These are phyloP conservation scores for Balearica regulorum DNA, from an alignment of 2,797 vertebrate genomes.

Conservation along the genomic window DNA sequence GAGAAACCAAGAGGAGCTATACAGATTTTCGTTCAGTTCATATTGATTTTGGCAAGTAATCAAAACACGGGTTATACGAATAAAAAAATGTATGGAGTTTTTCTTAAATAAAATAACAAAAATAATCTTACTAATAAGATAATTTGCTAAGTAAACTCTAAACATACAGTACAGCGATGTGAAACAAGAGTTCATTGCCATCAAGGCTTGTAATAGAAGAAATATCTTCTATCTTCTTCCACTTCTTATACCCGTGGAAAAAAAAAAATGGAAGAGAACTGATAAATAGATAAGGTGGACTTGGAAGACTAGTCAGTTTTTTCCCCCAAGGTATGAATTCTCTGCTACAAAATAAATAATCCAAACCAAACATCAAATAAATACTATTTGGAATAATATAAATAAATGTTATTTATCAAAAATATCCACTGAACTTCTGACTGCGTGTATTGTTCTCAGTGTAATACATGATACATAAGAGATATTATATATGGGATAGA, in stretches of 20 bases:
- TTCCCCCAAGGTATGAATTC: background rate
- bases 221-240: background rate
- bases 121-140: background rate
- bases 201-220: background rate
- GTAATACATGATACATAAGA: background rate
- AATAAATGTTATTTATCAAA: background rate
- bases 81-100: background rate
- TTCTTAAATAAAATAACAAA: background rate
- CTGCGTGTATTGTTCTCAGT: background rate
- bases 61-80: background rate
- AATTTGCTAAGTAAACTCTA: background rate
- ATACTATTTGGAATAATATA: background rate
- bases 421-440: background rate
- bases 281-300: background rate
- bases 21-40: background rate
- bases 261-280: background rate
- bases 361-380: background rate
- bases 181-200: background rate
- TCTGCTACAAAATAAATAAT: background rate
- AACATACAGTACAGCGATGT: background rate
- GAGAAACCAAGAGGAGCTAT: background rate
- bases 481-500: background rate
- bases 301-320: background rate
- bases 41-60: background rate
- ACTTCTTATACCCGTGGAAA: background rate